A percentile compares a stretch with the other conserved stretches of the same genome.
These are phyloP conservation scores for Nannospalax galili DNA, from an alignment of 2,113 vertebrate genomes.

Conservation along the genomic window DNA sequence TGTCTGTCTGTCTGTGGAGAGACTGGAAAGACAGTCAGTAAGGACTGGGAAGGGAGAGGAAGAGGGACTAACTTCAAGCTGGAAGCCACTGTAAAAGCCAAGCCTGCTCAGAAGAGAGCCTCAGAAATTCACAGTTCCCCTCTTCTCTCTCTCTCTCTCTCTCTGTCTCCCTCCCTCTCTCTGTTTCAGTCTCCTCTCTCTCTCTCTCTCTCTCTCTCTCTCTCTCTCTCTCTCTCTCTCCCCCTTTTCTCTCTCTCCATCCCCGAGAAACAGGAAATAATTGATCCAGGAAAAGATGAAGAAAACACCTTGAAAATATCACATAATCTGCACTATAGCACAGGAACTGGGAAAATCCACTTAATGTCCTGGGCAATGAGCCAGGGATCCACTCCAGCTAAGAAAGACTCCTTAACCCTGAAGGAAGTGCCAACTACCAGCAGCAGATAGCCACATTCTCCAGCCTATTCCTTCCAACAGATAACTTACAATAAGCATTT, in stretches of 20 bases:
- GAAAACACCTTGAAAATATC: neutral
- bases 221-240: too few relatives aligned
- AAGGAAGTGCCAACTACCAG: neutral
- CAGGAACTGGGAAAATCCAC: neutral
- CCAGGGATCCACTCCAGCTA: neutral
- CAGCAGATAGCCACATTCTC: neutral
- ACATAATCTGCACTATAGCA: too few relatives aligned
- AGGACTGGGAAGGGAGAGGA: too few relatives aligned
- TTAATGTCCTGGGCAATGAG: neutral
- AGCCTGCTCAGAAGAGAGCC: neutral
- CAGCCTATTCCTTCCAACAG: neutral
- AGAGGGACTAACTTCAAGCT: too few relatives aligned
- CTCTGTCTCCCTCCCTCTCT: too few relatives aligned
- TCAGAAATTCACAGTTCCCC: too few relatives aligned
- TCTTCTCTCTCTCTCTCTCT: too few relatives aligned
- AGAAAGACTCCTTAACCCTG: neutral
- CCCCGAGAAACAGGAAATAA: neutral
- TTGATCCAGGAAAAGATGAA: neutral
- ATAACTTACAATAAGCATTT: neutral
- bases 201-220: too few relatives aligned
- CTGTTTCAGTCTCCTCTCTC: too few relatives aligned
- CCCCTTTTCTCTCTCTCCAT: accelerated
- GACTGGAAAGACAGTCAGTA: neutral
- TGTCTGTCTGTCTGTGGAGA: too few relatives aligned
- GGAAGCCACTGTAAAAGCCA: neutral